Conservation (phyloP, 2,113 vertebrate genomes). For the Haemorhous mexicanus region DNA sequence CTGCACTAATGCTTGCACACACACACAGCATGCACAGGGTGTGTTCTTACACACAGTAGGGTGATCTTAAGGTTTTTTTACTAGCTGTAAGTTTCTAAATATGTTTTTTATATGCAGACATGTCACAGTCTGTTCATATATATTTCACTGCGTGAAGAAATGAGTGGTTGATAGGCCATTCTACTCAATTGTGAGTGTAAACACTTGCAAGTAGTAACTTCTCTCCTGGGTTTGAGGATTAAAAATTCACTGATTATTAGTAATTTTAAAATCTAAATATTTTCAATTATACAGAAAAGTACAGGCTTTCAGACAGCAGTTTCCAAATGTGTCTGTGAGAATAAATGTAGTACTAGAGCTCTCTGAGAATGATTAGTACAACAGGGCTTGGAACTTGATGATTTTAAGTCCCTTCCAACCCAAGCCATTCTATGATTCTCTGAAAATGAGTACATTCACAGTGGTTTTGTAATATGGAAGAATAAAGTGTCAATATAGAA, state of each 20-base stretch:
- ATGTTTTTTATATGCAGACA: background rate
- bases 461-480: background rate
- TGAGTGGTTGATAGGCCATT: background rate
- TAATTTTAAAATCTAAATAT: background rate
- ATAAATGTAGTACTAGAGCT: background rate
- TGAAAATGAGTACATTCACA: background rate
- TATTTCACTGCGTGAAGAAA: background rate
- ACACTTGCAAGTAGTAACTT: background rate
- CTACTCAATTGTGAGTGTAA: background rate
- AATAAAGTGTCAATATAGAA: background rate
- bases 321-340: background rate
- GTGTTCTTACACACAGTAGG: background rate
- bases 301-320: background rate
- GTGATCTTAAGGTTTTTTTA: background rate
- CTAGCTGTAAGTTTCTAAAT: background rate
- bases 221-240: background rate
- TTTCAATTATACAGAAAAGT: background rate
- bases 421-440: background rate
- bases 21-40: background rate
- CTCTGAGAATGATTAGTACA: background rate
- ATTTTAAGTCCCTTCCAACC: background rate
- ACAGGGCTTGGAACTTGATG: background rate
- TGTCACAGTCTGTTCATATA: background rate
- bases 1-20: background rate
- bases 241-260: background rate